A percentile compares a stretch with the other conserved stretches of the same genome.
phyloP scores from a whole-genome alignment of 2,797 vertebrate species.

The Sphenopsis melanotis region DNA sequence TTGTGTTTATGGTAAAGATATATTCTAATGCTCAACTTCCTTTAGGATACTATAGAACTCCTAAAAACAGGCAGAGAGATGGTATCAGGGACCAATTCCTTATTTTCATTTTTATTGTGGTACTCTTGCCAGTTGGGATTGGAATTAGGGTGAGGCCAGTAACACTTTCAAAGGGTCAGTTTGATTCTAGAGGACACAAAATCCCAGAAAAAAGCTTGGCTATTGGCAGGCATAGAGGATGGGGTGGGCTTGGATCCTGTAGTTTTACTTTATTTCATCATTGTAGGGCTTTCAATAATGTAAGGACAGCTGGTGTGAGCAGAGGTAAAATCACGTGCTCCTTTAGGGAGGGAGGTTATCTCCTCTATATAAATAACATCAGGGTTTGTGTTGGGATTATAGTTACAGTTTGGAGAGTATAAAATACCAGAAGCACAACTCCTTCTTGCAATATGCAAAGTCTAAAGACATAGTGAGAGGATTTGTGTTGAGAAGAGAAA shows the following conservation, averaged over 20 bases:
- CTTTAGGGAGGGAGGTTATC: not conserved
- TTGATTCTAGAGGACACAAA: not conserved
- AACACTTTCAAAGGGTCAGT: not conserved
- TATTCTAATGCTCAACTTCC: not conserved
- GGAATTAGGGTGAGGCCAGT: not conserved
- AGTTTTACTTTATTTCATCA: not conserved
- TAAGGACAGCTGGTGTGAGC: not conserved
- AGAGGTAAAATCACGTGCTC: not conserved
- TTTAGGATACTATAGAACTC: not conserved
- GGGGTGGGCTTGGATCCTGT: not conserved
- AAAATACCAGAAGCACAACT: not conserved
- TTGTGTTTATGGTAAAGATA: not conserved
- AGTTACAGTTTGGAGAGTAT: not conserved
- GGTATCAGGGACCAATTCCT: not conserved
- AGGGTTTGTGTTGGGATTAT: not conserved
- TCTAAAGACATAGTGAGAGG: not conserved
- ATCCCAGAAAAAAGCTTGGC: not conserved
- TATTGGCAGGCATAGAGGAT: not conserved
- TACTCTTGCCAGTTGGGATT: not conserved
- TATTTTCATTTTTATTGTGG: not conserved
- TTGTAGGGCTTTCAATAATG: not conserved
- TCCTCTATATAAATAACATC: not conserved
- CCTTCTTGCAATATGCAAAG: not conserved
- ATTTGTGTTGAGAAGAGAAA: not conserved
- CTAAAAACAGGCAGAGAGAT: not conserved